Percentiles rank a stretch among this genome's conserved stretches.
Evolutionary conservation across 2,888 invertebrate species (phyloP).

Genomic region (Amiota minor): DNA sequence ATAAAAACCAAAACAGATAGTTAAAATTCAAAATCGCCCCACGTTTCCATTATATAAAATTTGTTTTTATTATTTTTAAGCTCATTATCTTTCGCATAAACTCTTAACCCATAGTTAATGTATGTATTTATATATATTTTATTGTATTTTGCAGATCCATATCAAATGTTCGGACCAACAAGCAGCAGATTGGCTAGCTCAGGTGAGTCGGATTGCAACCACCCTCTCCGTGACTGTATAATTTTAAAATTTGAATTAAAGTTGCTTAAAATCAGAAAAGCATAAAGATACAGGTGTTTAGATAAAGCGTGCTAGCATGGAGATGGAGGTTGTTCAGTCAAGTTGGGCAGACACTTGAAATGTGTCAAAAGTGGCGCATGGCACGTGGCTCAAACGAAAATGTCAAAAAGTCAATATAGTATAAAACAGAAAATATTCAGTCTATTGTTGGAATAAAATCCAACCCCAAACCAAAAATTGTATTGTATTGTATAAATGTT

Average conservation of each 20-base stretch:
- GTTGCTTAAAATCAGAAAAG: constrained; percentile 54
- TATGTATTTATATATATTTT: neutral
- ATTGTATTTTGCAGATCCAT: constrained; percentile 84
- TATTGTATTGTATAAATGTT: no score
- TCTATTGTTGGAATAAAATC: neutral
- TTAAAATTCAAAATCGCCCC: no score
- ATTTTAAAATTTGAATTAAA: neutral
- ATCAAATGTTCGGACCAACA: constrained; percentile 97
- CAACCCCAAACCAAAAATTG: constrained; percentile 21
- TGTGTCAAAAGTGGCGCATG: constrained; percentile 46
- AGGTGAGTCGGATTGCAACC: constrained; percentile 78
- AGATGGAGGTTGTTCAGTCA: constrained; percentile 1
- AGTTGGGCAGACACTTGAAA: constrained; percentile 39
- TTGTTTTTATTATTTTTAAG: no score
- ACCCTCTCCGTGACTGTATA: neutral
- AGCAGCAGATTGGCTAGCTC: constrained; percentile 97
- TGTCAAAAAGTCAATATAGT: constrained; percentile 28
- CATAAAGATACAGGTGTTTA: constrained; percentile 70
- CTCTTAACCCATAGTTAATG: constrained; percentile 4
- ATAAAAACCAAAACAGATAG: no score
- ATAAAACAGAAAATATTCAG: neutral
- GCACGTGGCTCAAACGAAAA: constrained; percentile 42
- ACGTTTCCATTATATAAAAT: no score
- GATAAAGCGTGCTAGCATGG: constrained; percentile 51
- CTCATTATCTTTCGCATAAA: no score